phyloP scores from a whole-genome alignment of 1,140 invertebrate genomes.

The Aphelinus certus region DNA sequence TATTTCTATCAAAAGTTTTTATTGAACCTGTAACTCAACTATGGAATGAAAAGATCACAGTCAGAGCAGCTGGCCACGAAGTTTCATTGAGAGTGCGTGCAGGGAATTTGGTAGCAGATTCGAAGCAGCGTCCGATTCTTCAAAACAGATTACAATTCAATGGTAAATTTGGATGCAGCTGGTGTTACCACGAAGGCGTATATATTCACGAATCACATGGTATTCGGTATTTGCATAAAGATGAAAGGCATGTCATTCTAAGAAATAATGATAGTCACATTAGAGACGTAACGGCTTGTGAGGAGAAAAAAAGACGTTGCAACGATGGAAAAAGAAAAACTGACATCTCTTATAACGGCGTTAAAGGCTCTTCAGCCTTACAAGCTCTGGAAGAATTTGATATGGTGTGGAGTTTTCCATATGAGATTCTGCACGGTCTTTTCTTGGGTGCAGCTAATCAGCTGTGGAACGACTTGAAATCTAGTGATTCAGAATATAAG shows the following conservation, averaged over 20 bases:
- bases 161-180: constrained; percentile 42
- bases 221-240: constrained; percentile 34
- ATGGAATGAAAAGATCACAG: constrained; percentile 12
- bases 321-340: constrained; percentile 8
- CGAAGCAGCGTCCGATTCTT: constrained; percentile 37
- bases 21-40: constrained; percentile 29
- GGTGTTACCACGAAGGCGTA: constrained; percentile 40
- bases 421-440: constrained; percentile 27
- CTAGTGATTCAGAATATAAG: not conserved
- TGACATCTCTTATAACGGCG: constrained; percentile 37
- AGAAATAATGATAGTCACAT: constrained; percentile 39
- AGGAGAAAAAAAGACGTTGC: constrained; percentile 19
- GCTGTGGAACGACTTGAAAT: not conserved
- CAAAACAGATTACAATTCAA: constrained; percentile 41
- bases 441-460: constrained; percentile 38
- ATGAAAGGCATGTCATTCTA: constrained; percentile 14
- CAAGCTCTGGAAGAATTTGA: too few species aligned
- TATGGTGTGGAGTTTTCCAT: too few species aligned
- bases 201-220: constrained; percentile 14
- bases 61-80: constrained; percentile 17
- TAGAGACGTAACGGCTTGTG: constrained; percentile 32
- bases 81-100: constrained; percentile 31
- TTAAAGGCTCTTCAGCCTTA: too few species aligned
- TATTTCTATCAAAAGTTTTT: constrained; percentile 28
- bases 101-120: constrained; percentile 27